phyloP scores from a whole-genome alignment of 2,113 vertebrate species.

The Phycodurus eques region DNA sequence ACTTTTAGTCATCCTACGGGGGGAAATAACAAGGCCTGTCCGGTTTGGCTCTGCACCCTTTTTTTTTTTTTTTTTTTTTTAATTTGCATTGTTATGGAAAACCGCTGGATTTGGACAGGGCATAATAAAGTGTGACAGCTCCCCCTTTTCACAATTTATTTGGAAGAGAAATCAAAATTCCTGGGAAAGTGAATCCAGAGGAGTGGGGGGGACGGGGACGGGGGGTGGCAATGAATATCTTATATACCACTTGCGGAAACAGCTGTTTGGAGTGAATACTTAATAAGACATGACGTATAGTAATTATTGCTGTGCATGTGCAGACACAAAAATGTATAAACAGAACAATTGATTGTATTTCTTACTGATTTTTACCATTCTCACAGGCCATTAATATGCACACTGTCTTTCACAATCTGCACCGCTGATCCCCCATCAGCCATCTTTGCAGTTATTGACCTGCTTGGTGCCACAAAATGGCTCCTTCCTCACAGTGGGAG shows the following conservation, averaged over 20 bases:
- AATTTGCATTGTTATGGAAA: slow-evolving; percentile 75
- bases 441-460: slow-evolving; percentile 71
- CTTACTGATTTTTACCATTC: slow-evolving; percentile 38
- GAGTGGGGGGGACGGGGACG: slow-evolving; percentile 2
- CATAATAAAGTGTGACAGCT: slow-evolving; percentile 74
- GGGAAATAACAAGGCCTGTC: slow-evolving; percentile 67
- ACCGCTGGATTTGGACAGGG: slow-evolving; percentile 70
- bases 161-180: slow-evolving; percentile 69
- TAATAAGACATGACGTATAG: slow-evolving; percentile 12
- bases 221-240: slow-evolving; percentile 41
- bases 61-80: slow-evolving; percentile 26
- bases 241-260: slow-evolving; percentile 40
- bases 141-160: slow-evolving; percentile 64
- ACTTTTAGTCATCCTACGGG: slow-evolving; percentile 59
- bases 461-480: slow-evolving; percentile 69
- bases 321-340: background rate
- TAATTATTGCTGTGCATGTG: slow-evolving; percentile 2
- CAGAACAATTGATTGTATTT: slow-evolving; percentile 26
- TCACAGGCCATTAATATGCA: slow-evolving; percentile 53
- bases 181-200: slow-evolving; percentile 66
- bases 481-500: slow-evolving; percentile 69
- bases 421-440: slow-evolving; percentile 62
- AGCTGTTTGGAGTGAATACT: slow-evolving; percentile 45
- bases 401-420: slow-evolving; percentile 60
- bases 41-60: slow-evolving; percentile 65